Percentiles rank a stretch among this genome's conserved stretches.
These are phyloP conservation scores for Borostomias antarcticus DNA, from an alignment of 2,797 vertebrate genomes.

Conservation along the genomic window DNA sequence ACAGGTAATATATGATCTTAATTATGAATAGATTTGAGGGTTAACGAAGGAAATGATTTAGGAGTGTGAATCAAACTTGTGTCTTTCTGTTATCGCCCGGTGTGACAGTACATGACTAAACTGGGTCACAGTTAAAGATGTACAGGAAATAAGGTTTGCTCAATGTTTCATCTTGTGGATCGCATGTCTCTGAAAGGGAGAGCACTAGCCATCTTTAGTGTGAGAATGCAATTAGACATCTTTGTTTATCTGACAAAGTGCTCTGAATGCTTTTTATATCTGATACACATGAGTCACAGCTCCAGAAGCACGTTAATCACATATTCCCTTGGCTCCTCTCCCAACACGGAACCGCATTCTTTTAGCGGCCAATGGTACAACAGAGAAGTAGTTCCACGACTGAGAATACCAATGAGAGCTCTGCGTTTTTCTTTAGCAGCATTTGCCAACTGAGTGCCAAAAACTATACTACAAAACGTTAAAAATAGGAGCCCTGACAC, in stretches of 20 bases:
- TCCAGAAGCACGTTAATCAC: neutral
- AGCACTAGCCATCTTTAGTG: conserved; percentile 16
- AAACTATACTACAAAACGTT: neutral
- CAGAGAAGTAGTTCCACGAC: neutral
- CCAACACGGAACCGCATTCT: neutral
- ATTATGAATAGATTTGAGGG: conserved; percentile 17
- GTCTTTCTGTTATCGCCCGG: neutral
- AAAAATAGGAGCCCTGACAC: neutral
- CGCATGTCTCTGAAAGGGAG: neutral
- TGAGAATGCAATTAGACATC: conserved; percentile 30
- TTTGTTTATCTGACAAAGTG: conserved; percentile 30
- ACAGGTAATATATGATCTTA: conserved; percentile 16
- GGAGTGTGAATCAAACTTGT: neutral
- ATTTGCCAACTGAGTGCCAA: neutral
- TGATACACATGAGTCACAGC: conserved; percentile 33
- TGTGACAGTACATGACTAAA: neutral
- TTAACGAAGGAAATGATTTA: conserved; percentile 3
- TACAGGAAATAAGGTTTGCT: neutral
- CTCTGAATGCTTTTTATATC: conserved; percentile 24
- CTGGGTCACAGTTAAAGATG: neutral
- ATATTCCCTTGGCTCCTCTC: neutral
- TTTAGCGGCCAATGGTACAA: neutral
- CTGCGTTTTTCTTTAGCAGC: neutral
- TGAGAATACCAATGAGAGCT: neutral
- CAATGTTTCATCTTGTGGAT: neutral